Conservation (phyloP, 2,888 invertebrate species). For the Crossocerus cetratus region DNA sequence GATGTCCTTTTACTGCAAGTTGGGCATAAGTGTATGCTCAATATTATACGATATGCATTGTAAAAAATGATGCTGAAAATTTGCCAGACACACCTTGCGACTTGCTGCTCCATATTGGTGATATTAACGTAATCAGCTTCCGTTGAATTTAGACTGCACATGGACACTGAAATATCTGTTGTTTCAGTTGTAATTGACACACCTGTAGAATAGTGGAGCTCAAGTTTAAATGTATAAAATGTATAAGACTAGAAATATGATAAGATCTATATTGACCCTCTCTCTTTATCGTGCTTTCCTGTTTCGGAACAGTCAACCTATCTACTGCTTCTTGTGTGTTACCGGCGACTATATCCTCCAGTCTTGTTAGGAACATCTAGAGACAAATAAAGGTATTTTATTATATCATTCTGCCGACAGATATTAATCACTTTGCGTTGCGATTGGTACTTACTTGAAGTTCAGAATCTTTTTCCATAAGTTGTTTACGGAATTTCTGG, state of each 20-base stretch:
- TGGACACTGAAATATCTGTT: constrained; percentile 78
- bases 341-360: constrained; percentile 81
- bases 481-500: constrained; percentile 88
- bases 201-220: constrained; percentile 62
- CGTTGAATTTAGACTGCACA: constrained; percentile 78
- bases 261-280: constrained; percentile 73
- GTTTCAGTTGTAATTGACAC: constrained; percentile 77
- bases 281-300: constrained; percentile 72
- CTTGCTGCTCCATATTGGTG: constrained; percentile 65
- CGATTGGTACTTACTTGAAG: constrained; percentile 80
- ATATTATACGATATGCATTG: background rate
- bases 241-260: no score
- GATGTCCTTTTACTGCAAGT: constrained; percentile 70
- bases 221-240: no score
- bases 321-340: constrained; percentile 73
- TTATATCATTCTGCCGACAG: no score
- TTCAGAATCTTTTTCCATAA: constrained; percentile 91
- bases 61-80: background rate
- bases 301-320: constrained; percentile 73
- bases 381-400: background rate
- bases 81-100: constrained; percentile 67
- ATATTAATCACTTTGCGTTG: no score
- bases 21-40: no score
- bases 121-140: constrained; percentile 78
- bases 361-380: constrained; percentile 83